These are phyloP conservation scores for Diadromus collaris DNA, from an alignment of 2,888 invertebrate species.

Conservation along the genomic window DNA sequence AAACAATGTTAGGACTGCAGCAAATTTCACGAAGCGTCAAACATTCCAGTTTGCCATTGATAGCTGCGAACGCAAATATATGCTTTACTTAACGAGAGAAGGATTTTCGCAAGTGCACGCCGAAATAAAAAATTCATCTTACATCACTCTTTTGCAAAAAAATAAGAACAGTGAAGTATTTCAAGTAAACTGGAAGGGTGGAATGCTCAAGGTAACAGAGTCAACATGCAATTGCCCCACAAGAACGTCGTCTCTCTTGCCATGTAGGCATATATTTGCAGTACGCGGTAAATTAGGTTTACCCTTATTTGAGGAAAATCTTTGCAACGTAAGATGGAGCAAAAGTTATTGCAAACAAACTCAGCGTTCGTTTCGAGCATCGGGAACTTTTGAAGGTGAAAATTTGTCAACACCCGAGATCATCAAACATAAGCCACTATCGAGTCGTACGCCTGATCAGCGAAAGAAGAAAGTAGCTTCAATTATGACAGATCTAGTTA, in stretches of 20 bases:
- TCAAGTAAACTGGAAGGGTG: neutral
- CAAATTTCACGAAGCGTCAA: neutral
- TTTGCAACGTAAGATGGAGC: neutral
- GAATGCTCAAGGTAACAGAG: neutral
- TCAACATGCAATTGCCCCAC: neutral
- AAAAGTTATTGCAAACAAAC: neutral
- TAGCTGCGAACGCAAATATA: neutral
- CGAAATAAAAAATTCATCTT: neutral
- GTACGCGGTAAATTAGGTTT: neutral
- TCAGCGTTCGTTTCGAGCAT: neutral
- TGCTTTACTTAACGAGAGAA: neutral
- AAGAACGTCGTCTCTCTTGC: neutral
- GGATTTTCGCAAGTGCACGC: neutral
- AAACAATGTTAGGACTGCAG: constrained; percentile 11
- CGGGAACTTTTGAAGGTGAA: neutral
- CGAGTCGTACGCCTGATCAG: neutral
- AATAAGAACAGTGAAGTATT: neutral
- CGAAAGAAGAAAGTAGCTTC: neutral
- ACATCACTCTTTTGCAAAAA: neutral
- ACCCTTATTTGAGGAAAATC: neutral
- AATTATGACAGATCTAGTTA: neutral
- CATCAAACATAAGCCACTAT: neutral
- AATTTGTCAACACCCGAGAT: neutral
- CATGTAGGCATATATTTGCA: neutral
- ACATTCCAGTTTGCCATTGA: neutral